Conservation (phyloP, 2,797 vertebrate genomes). For the Ctenochaetus hawaiiensis region DNA sequence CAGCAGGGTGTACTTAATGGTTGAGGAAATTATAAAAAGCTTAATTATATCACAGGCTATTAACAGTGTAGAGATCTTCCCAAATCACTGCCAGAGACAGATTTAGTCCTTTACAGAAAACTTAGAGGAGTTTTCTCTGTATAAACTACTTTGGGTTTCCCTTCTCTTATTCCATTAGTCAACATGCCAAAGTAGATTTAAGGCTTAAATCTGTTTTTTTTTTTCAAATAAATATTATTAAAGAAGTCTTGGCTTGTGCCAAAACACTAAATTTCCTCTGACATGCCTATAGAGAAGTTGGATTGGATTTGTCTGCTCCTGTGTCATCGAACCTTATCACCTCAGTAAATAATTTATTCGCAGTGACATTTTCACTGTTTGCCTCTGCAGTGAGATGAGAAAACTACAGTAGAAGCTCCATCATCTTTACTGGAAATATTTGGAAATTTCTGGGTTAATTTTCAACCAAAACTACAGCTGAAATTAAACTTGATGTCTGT, state of each 20-base stretch:
- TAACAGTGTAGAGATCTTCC: constrained; percentile 35
- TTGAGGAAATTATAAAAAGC: constrained; percentile 42
- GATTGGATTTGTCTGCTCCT: background rate
- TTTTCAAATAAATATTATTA: background rate
- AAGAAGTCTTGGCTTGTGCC: background rate
- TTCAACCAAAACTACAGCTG: background rate
- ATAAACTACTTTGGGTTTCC: background rate
- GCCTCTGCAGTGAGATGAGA: constrained; percentile 26
- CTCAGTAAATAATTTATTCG: constrained; percentile 55
- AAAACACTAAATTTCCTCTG: constrained; percentile 18
- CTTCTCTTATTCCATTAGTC: constrained; percentile 17
- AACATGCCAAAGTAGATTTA: constrained; percentile 3
- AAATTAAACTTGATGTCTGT: constrained; percentile 13
- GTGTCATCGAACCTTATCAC: constrained; percentile 35
- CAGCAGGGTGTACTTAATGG: constrained; percentile 34
- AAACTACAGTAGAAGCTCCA: constrained; percentile 33
- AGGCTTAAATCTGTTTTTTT: constrained; percentile 7
- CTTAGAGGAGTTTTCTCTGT: background rate
- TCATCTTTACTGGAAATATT: constrained; percentile 20
- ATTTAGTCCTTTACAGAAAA: constrained; percentile 8
- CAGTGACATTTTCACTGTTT: constrained; percentile 52
- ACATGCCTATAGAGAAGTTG: constrained; percentile 5
- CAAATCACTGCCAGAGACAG: constrained; percentile 21
- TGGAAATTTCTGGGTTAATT: too few species aligned
- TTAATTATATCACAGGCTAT: constrained; percentile 42